These are phyloP conservation scores for Menidia menidia DNA, from an alignment of 2,797 vertebrate genomes.

Conservation along the genomic window DNA sequence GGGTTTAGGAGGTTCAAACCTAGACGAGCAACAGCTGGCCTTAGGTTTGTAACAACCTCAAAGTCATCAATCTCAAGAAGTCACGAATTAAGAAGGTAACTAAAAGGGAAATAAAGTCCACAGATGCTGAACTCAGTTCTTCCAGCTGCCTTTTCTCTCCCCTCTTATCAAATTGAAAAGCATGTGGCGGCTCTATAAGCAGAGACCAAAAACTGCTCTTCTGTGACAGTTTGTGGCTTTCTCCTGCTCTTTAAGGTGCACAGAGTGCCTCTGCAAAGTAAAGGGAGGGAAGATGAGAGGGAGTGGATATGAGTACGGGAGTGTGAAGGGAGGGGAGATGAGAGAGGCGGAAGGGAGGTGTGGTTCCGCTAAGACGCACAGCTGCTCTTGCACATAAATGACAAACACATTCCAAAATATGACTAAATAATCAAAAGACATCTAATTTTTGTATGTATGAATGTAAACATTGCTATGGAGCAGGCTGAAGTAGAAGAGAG, in stretches of 20 bases:
- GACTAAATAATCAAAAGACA: constrained; percentile 1
- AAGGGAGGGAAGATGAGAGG: constrained; percentile 67
- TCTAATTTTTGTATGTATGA: neutral
- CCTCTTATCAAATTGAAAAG: constrained; percentile 30
- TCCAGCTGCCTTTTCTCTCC: constrained; percentile 9
- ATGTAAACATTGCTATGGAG: no score
- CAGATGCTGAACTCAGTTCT: constrained; percentile 40
- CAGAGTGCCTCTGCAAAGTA: constrained; percentile 65
- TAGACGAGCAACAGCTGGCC: neutral
- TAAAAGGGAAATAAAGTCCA: constrained; percentile 53
- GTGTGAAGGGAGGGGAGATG: constrained; percentile 45
- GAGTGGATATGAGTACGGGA: constrained; percentile 66
- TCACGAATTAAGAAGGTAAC: constrained; percentile 18
- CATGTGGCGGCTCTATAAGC: constrained; percentile 19
- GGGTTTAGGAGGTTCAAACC: constrained; percentile 8
- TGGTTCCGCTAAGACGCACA: constrained; percentile 30
- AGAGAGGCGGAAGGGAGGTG: constrained; percentile 51
- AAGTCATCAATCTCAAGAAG: constrained; percentile 53
- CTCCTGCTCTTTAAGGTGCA: constrained; percentile 58
- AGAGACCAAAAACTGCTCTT: constrained; percentile 54
- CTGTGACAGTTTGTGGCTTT: constrained; percentile 63
- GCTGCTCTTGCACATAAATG: constrained; percentile 24
- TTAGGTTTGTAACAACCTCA: constrained; percentile 39
- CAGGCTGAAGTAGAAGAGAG: neutral
- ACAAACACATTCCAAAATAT: constrained; percentile 3